Evolutionary conservation across 2,113 vertebrate genomes (phyloP), one percentile per base, ranked within the genome.

Genomic region (Hippocampus guttulatus): DNA sequence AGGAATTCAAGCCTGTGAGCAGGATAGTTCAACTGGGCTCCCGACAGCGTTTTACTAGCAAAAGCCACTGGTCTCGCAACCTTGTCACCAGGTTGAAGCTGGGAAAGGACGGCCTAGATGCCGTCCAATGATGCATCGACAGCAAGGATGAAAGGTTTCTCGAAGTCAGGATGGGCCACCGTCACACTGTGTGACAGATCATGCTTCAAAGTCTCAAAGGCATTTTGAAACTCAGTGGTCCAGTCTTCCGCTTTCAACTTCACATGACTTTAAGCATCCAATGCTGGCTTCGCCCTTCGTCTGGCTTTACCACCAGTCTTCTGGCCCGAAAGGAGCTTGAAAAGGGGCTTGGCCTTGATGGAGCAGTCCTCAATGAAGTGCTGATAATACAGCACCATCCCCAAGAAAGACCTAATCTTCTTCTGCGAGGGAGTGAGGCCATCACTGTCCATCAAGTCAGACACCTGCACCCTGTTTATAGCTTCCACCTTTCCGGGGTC

Each of bases 111-210:
- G 5, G 66, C 67, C 18, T 79, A 38, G 0, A 82, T 7, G 1
- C 73, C 69, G 61, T 82, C 71, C 64, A 74, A 80, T 0, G 58
- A 81, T 18, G 77, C 72, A 16, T 74, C 76, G 1, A 76, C 55
- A 5, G 72, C 74, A 1, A 80, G 71, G 2, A 80, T 75, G 33
- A 86, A 82, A 0, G 27, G 27, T 27, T 27, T 27, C 27, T 2
- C 2, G 23, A 80, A 82, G 16, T 77, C 74, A 21, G 69, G 71
- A 14, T 79, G 72, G 16, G 72, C 69, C 30, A 78, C 64, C 0
- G 67, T 70, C 2, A 78, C 75, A 67, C 72, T 71, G 3, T 62
- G 5, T 5, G 57, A 12, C 7, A 77, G 47, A 1, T 79, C 74
- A 25, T 30, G 8, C 49, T 80, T 86, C 14, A 84, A 15, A 0